phyloP scores from a whole-genome alignment of 2,113 vertebrate genomes.

The Nymphicus hollandicus region DNA sequence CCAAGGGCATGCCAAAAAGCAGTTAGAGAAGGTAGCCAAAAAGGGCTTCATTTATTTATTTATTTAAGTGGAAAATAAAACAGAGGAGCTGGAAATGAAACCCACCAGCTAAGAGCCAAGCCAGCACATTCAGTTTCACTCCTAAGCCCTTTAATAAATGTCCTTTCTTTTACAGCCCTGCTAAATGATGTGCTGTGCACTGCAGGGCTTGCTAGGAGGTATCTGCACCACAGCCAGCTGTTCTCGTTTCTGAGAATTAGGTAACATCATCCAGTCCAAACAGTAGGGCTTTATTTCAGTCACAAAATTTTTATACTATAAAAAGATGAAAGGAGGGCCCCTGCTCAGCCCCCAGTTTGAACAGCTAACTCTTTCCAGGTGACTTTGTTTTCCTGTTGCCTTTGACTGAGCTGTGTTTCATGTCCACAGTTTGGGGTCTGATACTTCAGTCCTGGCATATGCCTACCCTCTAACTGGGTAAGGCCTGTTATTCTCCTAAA shows the following conservation, averaged over 20 bases:
- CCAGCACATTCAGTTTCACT: not conserved
- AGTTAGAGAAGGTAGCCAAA: not conserved
- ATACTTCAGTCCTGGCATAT: not conserved
- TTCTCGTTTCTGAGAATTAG: conserved; percentile 33
- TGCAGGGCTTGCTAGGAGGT: conserved; percentile 29
- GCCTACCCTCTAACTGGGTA: not conserved
- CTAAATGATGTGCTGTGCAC: conserved; percentile 23
- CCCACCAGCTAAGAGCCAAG: not conserved
- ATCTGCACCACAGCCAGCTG: not conserved
- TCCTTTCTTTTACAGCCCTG: conserved; percentile 19
- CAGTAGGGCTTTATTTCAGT: conserved; percentile 34
- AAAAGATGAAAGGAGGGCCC: conserved; percentile 10
- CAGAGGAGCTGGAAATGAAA: not conserved
- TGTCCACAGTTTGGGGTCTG: not conserved
- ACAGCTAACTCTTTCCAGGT: conserved; percentile 32
- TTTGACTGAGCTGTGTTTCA: not conserved
- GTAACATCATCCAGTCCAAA: conserved; percentile 36
- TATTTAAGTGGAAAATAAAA: conserved; percentile 8
- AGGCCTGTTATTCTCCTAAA: not conserved
- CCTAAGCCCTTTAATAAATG: conserved; percentile 19
- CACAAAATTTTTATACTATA: conserved; percentile 6
- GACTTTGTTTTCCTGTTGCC: not conserved
- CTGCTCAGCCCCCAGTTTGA: not conserved
- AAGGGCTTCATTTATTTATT: not conserved
- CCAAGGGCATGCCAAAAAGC: not conserved